Percentiles rank a stretch among this genome's conserved stretches.
Conservation (phyloP, 2,888 invertebrate species). For the Panzeria rudis region DNA sequence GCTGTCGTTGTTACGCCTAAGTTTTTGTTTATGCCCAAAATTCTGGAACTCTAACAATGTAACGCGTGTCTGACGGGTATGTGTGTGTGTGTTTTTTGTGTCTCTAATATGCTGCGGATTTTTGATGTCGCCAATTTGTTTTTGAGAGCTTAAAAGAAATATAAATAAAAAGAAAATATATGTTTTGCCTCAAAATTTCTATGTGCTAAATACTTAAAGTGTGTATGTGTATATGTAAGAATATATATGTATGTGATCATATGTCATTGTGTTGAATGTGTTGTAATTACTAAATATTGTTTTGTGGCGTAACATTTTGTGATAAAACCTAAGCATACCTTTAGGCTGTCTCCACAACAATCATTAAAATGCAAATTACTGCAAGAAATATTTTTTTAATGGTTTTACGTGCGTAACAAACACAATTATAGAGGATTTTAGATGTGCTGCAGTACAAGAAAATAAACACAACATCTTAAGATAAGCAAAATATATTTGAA, state of each 20-base stretch:
- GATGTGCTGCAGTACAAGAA: background rate
- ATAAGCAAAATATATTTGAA: background rate
- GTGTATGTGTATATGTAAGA: background rate
- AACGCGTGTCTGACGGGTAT: slow-evolving; percentile 30
- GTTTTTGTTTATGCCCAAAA: background rate
- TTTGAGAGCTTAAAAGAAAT: slow-evolving; percentile 2
- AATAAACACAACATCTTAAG: background rate
- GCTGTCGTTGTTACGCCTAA: slow-evolving; percentile 26
- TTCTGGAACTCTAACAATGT: background rate
- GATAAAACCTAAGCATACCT: slow-evolving; percentile 36
- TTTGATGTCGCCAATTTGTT: slow-evolving; percentile 45
- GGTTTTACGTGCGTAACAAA: background rate
- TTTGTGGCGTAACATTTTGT: background rate
- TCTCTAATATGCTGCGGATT: background rate
- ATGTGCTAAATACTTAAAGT: slow-evolving; percentile 11
- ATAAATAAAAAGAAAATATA: background rate
- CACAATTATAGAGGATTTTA: no score
- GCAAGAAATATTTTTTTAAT: background rate
- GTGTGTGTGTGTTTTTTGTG: background rate
- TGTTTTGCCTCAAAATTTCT: background rate
- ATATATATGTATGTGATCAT: background rate
- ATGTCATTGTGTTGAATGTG: slow-evolving; percentile 2
- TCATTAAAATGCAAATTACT: slow-evolving; percentile 11
- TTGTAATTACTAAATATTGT: background rate
- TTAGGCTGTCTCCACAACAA: background rate